phyloP scores from a whole-genome alignment of 2,888 invertebrate species.

The Pristionchus maxplancki region DNA sequence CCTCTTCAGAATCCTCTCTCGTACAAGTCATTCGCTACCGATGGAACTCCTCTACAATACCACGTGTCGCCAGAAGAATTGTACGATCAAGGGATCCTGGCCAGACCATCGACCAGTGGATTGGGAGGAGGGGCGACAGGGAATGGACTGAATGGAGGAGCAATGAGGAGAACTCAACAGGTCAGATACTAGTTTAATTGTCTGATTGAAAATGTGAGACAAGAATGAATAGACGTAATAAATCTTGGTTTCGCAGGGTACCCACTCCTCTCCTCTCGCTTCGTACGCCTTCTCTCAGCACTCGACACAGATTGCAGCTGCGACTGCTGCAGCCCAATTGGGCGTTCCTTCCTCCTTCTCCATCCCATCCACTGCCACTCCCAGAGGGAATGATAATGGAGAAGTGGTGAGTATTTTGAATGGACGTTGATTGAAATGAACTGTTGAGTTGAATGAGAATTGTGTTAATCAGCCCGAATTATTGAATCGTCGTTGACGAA shows the following conservation, averaged over 20 bases:
- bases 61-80: constrained; percentile 4
- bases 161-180: neutral
- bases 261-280: neutral
- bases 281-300: neutral
- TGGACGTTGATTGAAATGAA: no score
- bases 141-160: neutral
- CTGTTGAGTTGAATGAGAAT: neutral
- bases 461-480: no score
- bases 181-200: neutral
- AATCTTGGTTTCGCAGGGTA: no score
- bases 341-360: neutral
- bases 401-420: neutral
- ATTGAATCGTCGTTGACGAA: no score
- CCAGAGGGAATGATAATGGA: neutral
- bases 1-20: constrained; percentile 15
- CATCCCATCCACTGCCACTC: neutral
- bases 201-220: neutral
- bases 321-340: neutral
- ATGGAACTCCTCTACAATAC: constrained; percentile 5
- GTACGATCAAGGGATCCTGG: constrained; percentile 19
- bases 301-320: neutral
- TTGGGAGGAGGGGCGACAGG: constrained; percentile 18
- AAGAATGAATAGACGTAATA: neutral
- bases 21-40: neutral
- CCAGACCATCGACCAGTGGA: constrained; percentile 34